Conservation (phyloP, 2,888 invertebrate species). For the Harpalus rubripes region DNA sequence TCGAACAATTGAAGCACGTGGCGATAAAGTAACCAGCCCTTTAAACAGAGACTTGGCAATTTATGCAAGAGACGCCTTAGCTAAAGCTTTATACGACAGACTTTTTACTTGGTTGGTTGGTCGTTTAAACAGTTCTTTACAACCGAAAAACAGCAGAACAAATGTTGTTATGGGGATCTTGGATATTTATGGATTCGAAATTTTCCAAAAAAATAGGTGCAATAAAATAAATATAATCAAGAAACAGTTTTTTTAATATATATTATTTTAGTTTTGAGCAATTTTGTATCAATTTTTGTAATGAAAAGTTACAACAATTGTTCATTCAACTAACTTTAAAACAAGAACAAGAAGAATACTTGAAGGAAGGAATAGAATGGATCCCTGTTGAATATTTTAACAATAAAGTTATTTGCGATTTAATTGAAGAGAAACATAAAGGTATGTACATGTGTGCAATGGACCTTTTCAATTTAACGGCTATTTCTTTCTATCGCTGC, state of each 20-base stretch:
- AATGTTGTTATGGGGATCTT: constrained; percentile 92
- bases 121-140: constrained; percentile 87
- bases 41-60: constrained; percentile 89
- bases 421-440: constrained; percentile 93
- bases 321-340: constrained; percentile 95
- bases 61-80: constrained; percentile 93
- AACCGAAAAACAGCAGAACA: constrained; percentile 79
- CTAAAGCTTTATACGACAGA: constrained; percentile 94
- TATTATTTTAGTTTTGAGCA: constrained; percentile 85
- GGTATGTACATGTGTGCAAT: constrained; percentile 78
- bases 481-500: too few relatives aligned
- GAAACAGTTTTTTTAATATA: constrained; percentile 26
- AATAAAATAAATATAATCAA: constrained; percentile 57
- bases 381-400: constrained; percentile 93
- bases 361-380: constrained; percentile 95
- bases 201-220: constrained; percentile 92
- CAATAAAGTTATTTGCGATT: constrained; percentile 95
- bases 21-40: constrained; percentile 90
- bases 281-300: constrained; percentile 97
- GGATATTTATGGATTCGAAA: constrained; percentile 97
- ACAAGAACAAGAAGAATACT: constrained; percentile 95
- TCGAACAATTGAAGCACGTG: constrained; percentile 91
- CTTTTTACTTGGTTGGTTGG: constrained; percentile 94
- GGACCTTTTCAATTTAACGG: too few relatives aligned
- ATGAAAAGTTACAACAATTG: constrained; percentile 95